These are phyloP conservation scores for Chaetodon trifascialis DNA, from an alignment of 2,113 vertebrate species.

Conservation along the genomic window DNA sequence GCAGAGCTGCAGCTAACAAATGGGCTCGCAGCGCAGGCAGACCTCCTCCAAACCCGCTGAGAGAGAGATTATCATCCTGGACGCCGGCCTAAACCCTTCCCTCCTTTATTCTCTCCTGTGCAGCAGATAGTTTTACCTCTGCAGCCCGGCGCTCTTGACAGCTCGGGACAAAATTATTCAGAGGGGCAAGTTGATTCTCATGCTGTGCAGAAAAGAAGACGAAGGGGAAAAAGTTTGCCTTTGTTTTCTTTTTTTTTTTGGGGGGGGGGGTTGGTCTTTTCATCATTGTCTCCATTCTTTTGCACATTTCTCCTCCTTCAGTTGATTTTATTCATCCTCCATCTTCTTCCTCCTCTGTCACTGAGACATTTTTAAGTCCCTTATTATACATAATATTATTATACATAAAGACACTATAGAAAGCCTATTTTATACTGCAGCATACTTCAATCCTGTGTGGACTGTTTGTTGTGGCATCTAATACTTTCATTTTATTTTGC, in stretches of 20 bases:
- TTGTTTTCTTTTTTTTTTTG: slow-evolving; percentile 1
- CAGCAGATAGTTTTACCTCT: slow-evolving; percentile 67
- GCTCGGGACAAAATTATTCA: slow-evolving; percentile 32
- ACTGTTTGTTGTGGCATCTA: slow-evolving; percentile 68
- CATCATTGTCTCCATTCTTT: neutral
- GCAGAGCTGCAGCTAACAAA: slow-evolving; percentile 66
- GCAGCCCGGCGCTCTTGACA: slow-evolving; percentile 41
- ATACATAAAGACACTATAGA: slow-evolving; percentile 42
- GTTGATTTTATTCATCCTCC: neutral
- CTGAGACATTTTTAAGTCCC: neutral
- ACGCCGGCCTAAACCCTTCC: slow-evolving; percentile 33
- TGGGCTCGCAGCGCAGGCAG: slow-evolving; percentile 52
- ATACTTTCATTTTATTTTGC: slow-evolving; percentile 61
- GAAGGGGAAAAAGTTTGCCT: neutral
- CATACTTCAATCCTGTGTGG: slow-evolving; percentile 27
- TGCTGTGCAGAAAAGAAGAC: neutral
- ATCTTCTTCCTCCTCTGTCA: neutral
- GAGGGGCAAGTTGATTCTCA: slow-evolving; percentile 8
- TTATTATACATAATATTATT: no score
- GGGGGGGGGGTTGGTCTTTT: neutral
- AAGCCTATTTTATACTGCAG: slow-evolving; percentile 27
- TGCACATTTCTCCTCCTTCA: neutral
- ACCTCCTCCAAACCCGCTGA: slow-evolving; percentile 59
- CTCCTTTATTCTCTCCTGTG: slow-evolving; percentile 34
- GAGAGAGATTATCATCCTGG: slow-evolving; percentile 64